Conservation (phyloP, 2,113 vertebrate species). For the Nestor notabilis region DNA sequence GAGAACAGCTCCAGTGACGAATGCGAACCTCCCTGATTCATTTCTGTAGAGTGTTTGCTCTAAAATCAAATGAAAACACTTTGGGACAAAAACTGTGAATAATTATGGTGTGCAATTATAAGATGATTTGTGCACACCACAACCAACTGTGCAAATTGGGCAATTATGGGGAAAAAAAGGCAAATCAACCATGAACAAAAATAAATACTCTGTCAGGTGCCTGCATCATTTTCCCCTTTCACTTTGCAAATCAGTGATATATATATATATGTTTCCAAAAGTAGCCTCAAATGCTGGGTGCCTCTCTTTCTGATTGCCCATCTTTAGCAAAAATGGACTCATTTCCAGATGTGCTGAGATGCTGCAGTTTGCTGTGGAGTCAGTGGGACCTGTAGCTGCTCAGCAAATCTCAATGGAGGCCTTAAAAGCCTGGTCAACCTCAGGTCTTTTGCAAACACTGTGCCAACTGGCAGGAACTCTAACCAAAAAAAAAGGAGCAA, state of each 20-base stretch:
- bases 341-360: constrained; percentile 29
- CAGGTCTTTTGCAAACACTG: not conserved
- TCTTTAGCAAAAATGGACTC: not conserved
- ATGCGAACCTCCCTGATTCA: constrained; percentile 15
- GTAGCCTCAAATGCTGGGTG: not conserved
- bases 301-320: constrained; percentile 34
- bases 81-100: constrained; percentile 45
- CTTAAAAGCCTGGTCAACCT: not conserved
- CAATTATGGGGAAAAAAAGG: constrained; percentile 19
- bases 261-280: constrained; percentile 39
- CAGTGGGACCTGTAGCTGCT: not conserved
- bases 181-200: constrained; percentile 50
- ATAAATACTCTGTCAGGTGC: constrained; percentile 58
- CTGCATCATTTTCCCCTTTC: constrained; percentile 47
- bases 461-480: not conserved
- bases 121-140: constrained; percentile 56
- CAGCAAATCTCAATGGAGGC: not conserved
- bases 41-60: constrained; percentile 45
- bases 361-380: not conserved
- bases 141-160: constrained; percentile 58
- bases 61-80: constrained; percentile 64
- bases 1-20: constrained; percentile 12
- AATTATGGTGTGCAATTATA: constrained; percentile 56
- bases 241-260: constrained; percentile 29
- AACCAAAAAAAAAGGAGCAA: not conserved